Evolutionary conservation across 2,888 invertebrate species (phyloP).

Genomic region (Amiota minor): DNA sequence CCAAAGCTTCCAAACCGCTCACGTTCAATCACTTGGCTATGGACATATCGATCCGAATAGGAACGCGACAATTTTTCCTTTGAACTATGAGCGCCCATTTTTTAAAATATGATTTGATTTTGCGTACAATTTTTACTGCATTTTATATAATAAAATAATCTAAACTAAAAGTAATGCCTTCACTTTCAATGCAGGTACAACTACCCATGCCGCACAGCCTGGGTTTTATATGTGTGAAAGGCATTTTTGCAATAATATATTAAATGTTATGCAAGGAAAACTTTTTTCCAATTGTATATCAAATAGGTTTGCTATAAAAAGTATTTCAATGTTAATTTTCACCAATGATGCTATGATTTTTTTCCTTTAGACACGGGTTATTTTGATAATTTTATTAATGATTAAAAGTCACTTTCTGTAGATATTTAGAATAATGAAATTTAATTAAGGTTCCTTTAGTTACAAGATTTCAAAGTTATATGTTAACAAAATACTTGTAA

Average conservation of each 20-base stretch:
- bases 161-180: not conserved
- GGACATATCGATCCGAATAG: conserved; percentile 77
- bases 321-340: not conserved
- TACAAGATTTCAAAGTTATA: no score
- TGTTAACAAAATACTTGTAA: no score
- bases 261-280: not conserved
- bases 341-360: not conserved
- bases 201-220: no score
- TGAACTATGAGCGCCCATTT: conserved; percentile 84
- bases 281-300: not conserved
- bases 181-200: not conserved
- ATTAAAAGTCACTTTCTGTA: no score
- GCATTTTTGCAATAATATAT: conserved; percentile 6
- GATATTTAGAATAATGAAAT: no score
- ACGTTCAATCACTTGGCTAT: conserved; percentile 77
- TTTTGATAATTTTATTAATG: no score
- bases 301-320: not conserved
- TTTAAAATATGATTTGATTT: conserved; percentile 11
- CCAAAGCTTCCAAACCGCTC: conserved; percentile 82
- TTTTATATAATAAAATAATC: not conserved
- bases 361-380: no score
- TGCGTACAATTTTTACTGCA: not conserved
- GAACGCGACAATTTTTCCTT: conserved; percentile 83
- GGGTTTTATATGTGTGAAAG: not conserved
- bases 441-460: no score